Evolutionary conservation across 1,140 invertebrate species (phyloP), one percentile per base, ranked within the genome.

Genomic region (Neuroterus valhalla): DNA sequence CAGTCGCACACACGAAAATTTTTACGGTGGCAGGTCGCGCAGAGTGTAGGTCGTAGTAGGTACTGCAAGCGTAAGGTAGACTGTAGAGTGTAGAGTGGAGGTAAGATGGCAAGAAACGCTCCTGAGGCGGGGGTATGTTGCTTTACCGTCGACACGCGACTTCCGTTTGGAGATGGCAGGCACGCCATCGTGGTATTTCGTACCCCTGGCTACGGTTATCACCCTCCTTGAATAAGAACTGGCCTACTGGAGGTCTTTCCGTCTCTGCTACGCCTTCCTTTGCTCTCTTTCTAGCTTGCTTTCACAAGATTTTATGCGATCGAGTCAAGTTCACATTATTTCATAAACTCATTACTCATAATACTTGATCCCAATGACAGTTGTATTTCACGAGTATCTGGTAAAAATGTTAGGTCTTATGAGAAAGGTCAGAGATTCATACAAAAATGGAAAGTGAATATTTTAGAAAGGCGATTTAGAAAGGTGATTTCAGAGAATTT

Each of bases 91-190:
- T 38, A 73, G 55, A 75, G 68, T 43, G 68, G 73, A 72, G 50
- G 44, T 42, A 52, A 75, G 80, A 62, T 46, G 55, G 50, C 17
- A 8, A 62, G 55, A 62, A 62, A 31, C 23, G 78, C 44, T 71
- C 70, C 66, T 75, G 67, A 75, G 82, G 77, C 71, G 80, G 75
- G 72, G 79, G 77, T n/a, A n/a, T n/a, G n/a, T 81, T 78, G 74
- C 78, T 80, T 81, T 81, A 76, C 83, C 85, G 86, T 81, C 84
- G 87, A 87, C 89, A 90, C 89, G 89, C 89, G 89, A 90, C 88
- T 90, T 89, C 89, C 88, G 88, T 82, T 77, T 77, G 75, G 77
- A 79, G 75, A 78, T 76, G 75, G 76, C 71, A 72, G 70, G 81
- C 88, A 88, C 86, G 87, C 87, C 81, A 86, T 81, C 76, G 66